Evolutionary conservation across 2,888 invertebrate genomes (phyloP).

Genomic region (Drosophila austrosaltans): DNA sequence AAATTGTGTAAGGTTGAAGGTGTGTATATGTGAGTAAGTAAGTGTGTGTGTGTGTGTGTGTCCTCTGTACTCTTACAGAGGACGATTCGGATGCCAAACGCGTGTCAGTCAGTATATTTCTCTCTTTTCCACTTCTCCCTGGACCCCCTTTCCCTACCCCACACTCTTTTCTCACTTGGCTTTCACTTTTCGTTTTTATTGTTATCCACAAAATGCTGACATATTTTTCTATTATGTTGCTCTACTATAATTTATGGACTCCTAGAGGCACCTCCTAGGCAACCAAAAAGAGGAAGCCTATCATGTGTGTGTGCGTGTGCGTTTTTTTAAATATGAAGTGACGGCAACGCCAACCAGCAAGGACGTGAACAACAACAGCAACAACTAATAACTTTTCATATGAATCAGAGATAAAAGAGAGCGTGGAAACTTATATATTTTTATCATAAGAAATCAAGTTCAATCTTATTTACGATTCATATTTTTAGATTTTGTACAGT

Average conservation of each 20-base stretch:
- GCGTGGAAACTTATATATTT: not conserved
- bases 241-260: slow-evolving; percentile 40
- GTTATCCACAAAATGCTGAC: slow-evolving; percentile 48
- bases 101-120: slow-evolving; percentile 27
- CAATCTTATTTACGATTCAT: not conserved
- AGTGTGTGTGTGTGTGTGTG: slow-evolving; percentile 1
- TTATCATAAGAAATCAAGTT: not conserved
- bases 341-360: not conserved
- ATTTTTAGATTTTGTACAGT: too few species aligned
- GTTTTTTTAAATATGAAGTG: slow-evolving; percentile 3
- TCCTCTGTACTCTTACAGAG: slow-evolving; percentile 7
- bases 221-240: slow-evolving; percentile 52
- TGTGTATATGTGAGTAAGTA: not conserved
- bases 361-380: slow-evolving; percentile 5
- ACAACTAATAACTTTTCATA: slow-evolving; percentile 9
- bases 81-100: slow-evolving; percentile 28
- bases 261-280: slow-evolving; percentile 19
- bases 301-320: slow-evolving; percentile 11
- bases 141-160: slow-evolving; percentile 7
- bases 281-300: slow-evolving; percentile 31
- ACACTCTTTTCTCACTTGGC: slow-evolving; percentile 10
- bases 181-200: slow-evolving; percentile 40
- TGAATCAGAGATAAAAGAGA: not conserved
- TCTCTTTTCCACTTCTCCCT: not conserved
- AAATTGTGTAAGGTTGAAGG: slow-evolving; percentile 51